These are phyloP conservation scores for Eufriesea mexicana DNA, from an alignment of 1,140 invertebrate species.

Conservation along the genomic window DNA sequence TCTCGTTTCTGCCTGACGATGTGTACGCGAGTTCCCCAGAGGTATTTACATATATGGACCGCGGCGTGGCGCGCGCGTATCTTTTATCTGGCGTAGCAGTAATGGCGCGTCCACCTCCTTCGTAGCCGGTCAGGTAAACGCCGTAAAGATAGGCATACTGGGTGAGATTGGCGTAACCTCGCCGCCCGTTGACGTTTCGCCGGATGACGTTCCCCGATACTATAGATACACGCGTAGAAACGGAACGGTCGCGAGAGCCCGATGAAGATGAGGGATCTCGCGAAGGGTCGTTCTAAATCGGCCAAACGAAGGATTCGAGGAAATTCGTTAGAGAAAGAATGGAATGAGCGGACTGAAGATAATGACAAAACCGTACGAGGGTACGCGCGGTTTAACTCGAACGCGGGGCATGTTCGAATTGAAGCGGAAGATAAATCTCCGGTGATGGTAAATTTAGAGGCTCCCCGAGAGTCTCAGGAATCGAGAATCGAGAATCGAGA, in stretches of 20 bases:
- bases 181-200: conserved; percentile 32
- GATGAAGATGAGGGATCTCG: too few species aligned
- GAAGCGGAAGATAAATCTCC: conserved; percentile 43
- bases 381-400: conserved; percentile 34
- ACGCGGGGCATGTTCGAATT: conserved; percentile 28
- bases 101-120: conserved; percentile 72
- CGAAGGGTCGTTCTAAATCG: too few species aligned
- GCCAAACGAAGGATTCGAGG: neutral
- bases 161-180: conserved; percentile 61
- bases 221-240: too few species aligned
- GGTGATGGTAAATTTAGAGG: conserved; percentile 48
- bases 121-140: conserved; percentile 63
- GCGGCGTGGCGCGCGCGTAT: conserved; percentile 70
- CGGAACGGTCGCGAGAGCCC: too few species aligned
- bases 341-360: conserved; percentile 8
- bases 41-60: conserved; percentile 82
- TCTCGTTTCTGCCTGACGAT: conserved; percentile 60
- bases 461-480: too few species aligned
- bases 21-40: conserved; percentile 76
- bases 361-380: conserved; percentile 16
- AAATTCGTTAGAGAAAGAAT: too few species aligned
- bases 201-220: neutral
- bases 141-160: conserved; percentile 67
- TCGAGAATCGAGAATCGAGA: too few species aligned
- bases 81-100: conserved; percentile 75